These are phyloP conservation scores for Spicauda simplicius DNA, from an alignment of 2,888 invertebrate genomes.

Conservation along the genomic window DNA sequence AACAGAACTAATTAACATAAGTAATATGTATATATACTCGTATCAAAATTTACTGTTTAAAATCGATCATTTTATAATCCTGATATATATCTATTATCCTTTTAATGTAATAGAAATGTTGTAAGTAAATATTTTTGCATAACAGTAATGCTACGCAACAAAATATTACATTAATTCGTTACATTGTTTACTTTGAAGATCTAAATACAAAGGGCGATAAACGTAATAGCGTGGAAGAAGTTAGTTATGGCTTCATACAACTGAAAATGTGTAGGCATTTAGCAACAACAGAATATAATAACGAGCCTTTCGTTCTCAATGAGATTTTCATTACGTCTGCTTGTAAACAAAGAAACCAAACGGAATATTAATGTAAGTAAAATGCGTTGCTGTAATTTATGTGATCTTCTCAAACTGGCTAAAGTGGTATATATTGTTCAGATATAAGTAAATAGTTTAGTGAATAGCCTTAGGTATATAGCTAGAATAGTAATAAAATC, in stretches of 20 bases:
- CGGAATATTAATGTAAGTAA: conserved; percentile 39
- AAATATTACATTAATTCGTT: conserved; percentile 23
- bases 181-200: conserved; percentile 24
- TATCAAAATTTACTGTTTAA: no score
- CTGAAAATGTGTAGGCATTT: conserved; percentile 29
- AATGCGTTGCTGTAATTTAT: background rate
- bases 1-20: no score
- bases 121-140: no score
- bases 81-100: no score
- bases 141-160: background rate
- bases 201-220: conserved; percentile 32
- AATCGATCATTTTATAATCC: no score
- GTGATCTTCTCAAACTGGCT: background rate
- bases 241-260: conserved; percentile 34
- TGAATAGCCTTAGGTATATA: no score
- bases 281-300: conserved; percentile 38
- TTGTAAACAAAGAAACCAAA: conserved; percentile 41
- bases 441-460: no score
- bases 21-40: no score
- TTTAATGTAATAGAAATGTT: no score
- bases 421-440: no score
- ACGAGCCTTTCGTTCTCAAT: conserved; percentile 39
- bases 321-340: conserved; percentile 45
- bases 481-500: no score
- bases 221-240: conserved; percentile 31